These are phyloP conservation scores for Chalcosyrphus nemorum DNA, from an alignment of 2,888 invertebrate species.

Conservation along the genomic window DNA sequence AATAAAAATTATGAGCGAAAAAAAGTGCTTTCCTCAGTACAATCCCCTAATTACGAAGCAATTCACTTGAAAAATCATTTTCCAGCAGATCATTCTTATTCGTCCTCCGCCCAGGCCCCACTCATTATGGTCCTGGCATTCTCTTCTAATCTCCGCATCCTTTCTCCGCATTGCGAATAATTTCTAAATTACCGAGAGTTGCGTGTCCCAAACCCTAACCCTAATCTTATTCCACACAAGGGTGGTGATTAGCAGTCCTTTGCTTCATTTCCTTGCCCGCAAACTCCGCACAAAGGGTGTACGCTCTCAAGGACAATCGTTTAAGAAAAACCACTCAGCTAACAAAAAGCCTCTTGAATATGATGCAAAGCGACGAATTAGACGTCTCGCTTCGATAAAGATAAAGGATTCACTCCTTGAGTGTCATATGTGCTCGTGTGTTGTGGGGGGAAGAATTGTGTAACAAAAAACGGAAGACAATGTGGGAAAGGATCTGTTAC, in stretches of 20 bases:
- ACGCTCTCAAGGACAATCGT: constrained; percentile 24
- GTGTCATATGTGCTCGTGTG: constrained; percentile 54
- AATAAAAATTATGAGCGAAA: constrained; percentile 37
- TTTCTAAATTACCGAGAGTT: constrained; percentile 38
- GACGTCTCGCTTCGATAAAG: constrained; percentile 51
- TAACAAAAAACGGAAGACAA: constrained; percentile 70
- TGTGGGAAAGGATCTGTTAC: constrained; percentile 68
- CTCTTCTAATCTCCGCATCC: constrained; percentile 58
- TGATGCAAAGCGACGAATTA: constrained; percentile 30
- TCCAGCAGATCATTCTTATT: constrained; percentile 38
- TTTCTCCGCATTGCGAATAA: constrained; percentile 54
- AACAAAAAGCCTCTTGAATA: constrained; percentile 39
- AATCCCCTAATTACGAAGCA: constrained; percentile 68
- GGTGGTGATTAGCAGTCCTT: constrained; percentile 70
- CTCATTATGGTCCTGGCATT: constrained; percentile 41
- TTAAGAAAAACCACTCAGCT: constrained; percentile 30
- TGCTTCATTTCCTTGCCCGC: constrained; percentile 36
- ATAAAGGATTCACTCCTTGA: constrained; percentile 57
- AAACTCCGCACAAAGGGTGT: background rate
- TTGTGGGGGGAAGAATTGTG: background rate
- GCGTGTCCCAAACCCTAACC: constrained; percentile 42
- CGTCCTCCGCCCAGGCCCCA: background rate
- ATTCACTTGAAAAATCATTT: constrained; percentile 66
- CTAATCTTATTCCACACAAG: constrained; percentile 64
- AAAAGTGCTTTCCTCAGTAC: constrained; percentile 65